Base-by-base conservation (phyloP, 2,888 invertebrate species). In the Formica aserva region DNA sequence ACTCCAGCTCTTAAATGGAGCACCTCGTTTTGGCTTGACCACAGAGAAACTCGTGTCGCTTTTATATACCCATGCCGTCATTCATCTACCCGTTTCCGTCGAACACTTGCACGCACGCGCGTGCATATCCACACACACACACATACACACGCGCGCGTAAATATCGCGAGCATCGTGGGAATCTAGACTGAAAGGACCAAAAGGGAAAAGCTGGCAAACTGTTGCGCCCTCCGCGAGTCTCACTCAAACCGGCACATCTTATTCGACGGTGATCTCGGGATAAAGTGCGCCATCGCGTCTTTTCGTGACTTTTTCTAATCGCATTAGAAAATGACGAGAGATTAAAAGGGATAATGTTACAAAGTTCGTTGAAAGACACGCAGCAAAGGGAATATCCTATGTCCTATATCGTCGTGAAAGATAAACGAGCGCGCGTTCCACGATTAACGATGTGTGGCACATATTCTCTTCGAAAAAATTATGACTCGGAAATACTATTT, bases 191-290 rank as follows among this genome's bases (percentile, higher is more conserved):
- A 72, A 69, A 84, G 87, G 63, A 83, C 72, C 69, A 67, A 82
- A 26, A 85, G 83, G 77, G 67, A 77, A 82, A 85, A 83, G 83
- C 89, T 82, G 48, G 75, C 87, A 86, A 89, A 89, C 89, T 89
- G 89, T 89, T 89, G 89, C 89, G 85, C 82, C 45, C 65, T 41
- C 38, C 66, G 55, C 4, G 66, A 74, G 52, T 72, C 45, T 15
- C 55, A 29, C 29, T 81, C 65, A 63, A 71, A 65, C 38, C n/a
- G 22, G 15, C 38, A 26, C 18, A 13, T 15, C 57, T 62, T 52
- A 26, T 45, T 62, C 55, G 55, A 52, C 52, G n/a, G n/a, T 9
- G 66, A 77, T 57, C 38, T 48, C 38, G 13, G 13, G 35, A 48
- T 69, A 62, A 63, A 62, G 60, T 26, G 32, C 18, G 38, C 1